Conservation (phyloP, 2,797 vertebrate genomes). For the Merluccius polli region DNA sequence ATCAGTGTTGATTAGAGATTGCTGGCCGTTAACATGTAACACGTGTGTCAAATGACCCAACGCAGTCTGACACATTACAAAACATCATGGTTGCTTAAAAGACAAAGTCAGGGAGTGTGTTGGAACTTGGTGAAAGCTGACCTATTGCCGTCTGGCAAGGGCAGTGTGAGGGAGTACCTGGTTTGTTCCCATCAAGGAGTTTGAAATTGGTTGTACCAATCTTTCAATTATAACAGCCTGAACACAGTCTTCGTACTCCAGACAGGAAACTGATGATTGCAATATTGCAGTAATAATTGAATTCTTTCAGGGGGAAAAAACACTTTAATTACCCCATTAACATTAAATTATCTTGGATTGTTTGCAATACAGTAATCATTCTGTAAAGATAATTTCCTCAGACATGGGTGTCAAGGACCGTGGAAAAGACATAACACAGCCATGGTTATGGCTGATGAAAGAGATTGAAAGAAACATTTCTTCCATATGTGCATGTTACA, state of each 20-base stretch:
- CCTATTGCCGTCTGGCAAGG: constrained; percentile 36
- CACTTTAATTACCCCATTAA: background rate
- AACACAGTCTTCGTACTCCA: constrained; percentile 17
- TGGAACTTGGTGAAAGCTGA: constrained; percentile 36
- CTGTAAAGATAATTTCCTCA: background rate
- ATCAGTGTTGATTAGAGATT: background rate
- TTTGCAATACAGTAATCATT: background rate
- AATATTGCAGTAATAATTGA: background rate
- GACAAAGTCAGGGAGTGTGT: constrained; percentile 42
- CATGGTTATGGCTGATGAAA: background rate
- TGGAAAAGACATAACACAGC: background rate
- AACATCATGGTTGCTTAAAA: constrained; percentile 13
- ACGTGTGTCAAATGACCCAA: constrained; percentile 21
- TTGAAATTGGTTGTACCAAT: constrained; percentile 14
- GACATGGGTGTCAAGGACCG: background rate
- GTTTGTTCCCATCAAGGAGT: constrained; percentile 25
- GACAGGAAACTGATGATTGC: background rate
- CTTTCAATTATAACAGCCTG: constrained; percentile 19
- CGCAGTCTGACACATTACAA: constrained; percentile 27
- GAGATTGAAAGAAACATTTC: background rate
- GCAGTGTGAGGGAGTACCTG: constrained; percentile 29
- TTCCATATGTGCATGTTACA: background rate
- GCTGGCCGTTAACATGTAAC: constrained; percentile 24
- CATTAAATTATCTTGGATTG: background rate
- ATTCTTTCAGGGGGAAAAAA: background rate